Percentiles rank a stretch among this genome's conserved stretches.
Conservation (phyloP, 2,113 vertebrate genomes). For the Tauraco erythrolophus region DNA sequence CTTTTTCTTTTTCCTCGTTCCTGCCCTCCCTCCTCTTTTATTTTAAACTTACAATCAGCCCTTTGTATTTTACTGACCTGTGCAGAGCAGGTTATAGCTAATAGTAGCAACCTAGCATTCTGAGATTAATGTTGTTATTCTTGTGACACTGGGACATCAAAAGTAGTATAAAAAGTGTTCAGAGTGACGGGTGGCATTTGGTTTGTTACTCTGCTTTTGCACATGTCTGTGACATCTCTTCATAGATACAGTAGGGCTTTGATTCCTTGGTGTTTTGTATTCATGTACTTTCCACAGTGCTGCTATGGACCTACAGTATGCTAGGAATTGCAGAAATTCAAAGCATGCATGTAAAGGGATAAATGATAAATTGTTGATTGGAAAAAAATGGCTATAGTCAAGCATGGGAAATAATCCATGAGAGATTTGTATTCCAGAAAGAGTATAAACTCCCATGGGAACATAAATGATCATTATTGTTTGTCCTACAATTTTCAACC, state of each 20-base stretch:
- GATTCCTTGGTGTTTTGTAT: conserved; percentile 40
- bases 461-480: conserved; percentile 49
- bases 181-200: conserved; percentile 62
- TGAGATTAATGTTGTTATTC: conserved; percentile 18
- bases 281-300: conserved; percentile 41
- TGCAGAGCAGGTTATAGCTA: not conserved
- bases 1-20: not conserved
- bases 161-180: conserved; percentile 20
- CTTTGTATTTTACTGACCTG: not conserved
- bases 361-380: conserved; percentile 58
- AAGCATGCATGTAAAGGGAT: conserved; percentile 27
- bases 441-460: not conserved
- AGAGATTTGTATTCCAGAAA: conserved; percentile 50
- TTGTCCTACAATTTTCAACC: not conserved
- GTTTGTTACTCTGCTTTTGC: conserved; percentile 42
- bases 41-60: not conserved
- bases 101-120: not conserved
- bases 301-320: conserved; percentile 33
- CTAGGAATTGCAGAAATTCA: conserved; percentile 68
- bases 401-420: conserved; percentile 38
- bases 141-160: conserved; percentile 9
- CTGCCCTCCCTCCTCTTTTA: not conserved
- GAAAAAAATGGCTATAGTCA: not conserved
- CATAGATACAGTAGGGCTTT: conserved; percentile 35
- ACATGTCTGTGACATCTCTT: conserved; percentile 30